These are phyloP conservation scores for Ifrita kowaldi DNA, from an alignment of 2,113 vertebrate species.

Conservation along the genomic window DNA sequence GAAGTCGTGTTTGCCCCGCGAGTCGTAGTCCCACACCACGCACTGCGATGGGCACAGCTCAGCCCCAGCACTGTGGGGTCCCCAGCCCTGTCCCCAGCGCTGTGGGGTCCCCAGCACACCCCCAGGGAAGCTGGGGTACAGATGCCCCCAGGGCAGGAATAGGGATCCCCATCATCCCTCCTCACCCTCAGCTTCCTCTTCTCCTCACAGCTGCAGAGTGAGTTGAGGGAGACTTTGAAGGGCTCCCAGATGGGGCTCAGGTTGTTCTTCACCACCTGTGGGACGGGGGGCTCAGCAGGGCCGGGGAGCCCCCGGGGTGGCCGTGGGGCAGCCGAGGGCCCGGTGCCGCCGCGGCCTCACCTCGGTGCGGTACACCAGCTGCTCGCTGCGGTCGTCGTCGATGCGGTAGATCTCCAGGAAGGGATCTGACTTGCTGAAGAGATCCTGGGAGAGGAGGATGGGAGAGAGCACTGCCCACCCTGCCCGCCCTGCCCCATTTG, in stretches of 20 bases:
- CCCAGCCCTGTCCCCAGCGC: neutral
- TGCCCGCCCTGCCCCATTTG: neutral
- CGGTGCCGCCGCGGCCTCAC: neutral
- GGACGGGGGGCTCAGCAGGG: neutral
- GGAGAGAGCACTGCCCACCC: neutral
- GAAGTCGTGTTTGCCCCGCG: slow-evolving; percentile 92
- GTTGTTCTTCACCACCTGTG: slow-evolving; percentile 95
- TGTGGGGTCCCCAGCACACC: neutral
- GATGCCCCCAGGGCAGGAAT: rapidly evolving
- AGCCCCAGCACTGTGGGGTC: neutral
- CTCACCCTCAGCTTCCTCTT: slow-evolving; percentile 88
- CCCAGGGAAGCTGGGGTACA: neutral
- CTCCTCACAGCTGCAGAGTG: slow-evolving; percentile 91
- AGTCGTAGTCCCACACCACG: slow-evolving; percentile 93
- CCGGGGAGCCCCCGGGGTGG: rapidly evolving
- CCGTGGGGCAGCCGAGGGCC: rapidly evolving
- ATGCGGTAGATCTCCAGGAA: slow-evolving; percentile 92
- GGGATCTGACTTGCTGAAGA: slow-evolving; percentile 95
- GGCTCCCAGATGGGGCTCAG: slow-evolving; percentile 93
- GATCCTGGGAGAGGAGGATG: slow-evolving; percentile 74
- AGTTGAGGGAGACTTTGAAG: slow-evolving; percentile 92
- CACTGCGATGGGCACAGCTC: slow-evolving; percentile 58
- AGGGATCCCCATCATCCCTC: neutral
- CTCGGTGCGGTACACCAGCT: slow-evolving; percentile 92
- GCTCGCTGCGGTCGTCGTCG: slow-evolving; percentile 83